Conservation (phyloP, 2,888 invertebrate species). For the Hybos culiciformis region DNA sequence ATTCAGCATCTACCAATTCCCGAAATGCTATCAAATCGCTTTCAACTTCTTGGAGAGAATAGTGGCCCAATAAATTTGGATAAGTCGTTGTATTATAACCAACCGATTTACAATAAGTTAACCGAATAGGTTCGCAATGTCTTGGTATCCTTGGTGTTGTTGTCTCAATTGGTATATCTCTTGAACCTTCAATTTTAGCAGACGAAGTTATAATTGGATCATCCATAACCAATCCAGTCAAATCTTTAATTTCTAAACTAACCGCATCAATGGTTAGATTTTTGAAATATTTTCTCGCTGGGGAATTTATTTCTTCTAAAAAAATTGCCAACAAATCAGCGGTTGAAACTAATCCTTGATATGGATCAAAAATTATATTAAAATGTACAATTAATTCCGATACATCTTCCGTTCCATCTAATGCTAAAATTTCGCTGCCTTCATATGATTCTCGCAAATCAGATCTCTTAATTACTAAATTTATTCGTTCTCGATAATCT, state of each 20-base stretch:
- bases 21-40: constrained; percentile 69
- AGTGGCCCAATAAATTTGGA: constrained; percentile 59
- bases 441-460: constrained; percentile 61
- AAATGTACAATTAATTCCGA: constrained; percentile 67
- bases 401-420: constrained; percentile 60
- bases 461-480: constrained; percentile 59
- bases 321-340: constrained; percentile 52
- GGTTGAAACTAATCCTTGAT: constrained; percentile 50
- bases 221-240: constrained; percentile 28
- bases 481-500: constrained; percentile 61
- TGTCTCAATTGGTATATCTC: constrained; percentile 29
- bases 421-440: constrained; percentile 65
- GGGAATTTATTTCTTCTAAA: constrained; percentile 47
- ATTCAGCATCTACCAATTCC: constrained; percentile 81
- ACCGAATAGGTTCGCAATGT: constrained; percentile 50
- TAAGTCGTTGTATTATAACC: constrained; percentile 71
- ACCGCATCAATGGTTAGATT: constrained; percentile 51
- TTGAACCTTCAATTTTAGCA: constrained; percentile 21
- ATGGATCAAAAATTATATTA: constrained; percentile 71
- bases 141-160: constrained; percentile 40
- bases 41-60: constrained; percentile 45
- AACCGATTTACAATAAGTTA: constrained; percentile 55
- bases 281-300: constrained; percentile 43
- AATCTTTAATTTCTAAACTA: constrained; percentile 50
- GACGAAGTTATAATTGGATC: constrained; percentile 33